Conservation (phyloP, 2,113 vertebrate species). For the Python bivittatus region DNA sequence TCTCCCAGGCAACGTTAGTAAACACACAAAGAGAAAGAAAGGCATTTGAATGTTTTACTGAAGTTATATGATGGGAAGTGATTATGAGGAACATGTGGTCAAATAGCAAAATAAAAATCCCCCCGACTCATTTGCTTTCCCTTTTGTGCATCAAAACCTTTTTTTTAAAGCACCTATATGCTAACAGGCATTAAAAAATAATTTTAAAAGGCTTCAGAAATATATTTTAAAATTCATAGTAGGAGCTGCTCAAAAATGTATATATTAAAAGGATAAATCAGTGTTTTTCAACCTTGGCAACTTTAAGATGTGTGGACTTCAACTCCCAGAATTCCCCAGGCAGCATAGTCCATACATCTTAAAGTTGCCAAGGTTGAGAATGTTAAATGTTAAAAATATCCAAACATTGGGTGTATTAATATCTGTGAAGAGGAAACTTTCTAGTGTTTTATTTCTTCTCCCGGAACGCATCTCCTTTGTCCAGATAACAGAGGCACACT, state of each 20-base stretch:
- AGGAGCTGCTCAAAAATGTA: not conserved
- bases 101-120: not conserved
- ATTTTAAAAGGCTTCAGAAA: not conserved
- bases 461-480: too few species aligned
- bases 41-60: not conserved
- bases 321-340: too few species aligned
- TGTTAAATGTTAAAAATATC: too few species aligned
- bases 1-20: not conserved
- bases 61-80: not conserved
- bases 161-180: not conserved
- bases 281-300: too few species aligned
- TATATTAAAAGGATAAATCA: too few species aligned
- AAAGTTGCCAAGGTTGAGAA: too few species aligned
- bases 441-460: too few species aligned
- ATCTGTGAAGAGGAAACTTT: too few species aligned
- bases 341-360: too few species aligned
- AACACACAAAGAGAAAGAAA: not conserved
- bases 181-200: not conserved
- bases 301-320: too few species aligned
- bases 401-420: too few species aligned
- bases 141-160: not conserved
- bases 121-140: not conserved
- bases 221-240: not conserved
- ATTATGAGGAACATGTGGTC: not conserved
- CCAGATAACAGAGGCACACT: too few species aligned